Evolutionary conservation across 1,140 invertebrate species (phyloP), one percentile per base, ranked within the genome.

Genomic region (Agrilus planipennis): DNA sequence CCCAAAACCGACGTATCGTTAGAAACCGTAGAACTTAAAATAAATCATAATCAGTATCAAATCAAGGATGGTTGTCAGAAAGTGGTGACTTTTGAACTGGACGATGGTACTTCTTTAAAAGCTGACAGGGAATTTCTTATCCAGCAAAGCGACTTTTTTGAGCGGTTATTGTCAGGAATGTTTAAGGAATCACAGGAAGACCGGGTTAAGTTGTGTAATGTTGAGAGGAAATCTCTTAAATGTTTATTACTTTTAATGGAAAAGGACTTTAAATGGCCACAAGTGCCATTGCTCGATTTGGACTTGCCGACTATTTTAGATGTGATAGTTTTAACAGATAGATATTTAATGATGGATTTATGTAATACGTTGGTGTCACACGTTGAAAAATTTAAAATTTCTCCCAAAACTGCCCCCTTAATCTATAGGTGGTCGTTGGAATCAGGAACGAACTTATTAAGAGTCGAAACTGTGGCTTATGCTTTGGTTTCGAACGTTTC

Each of bases 141-240:
- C 42, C 62, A 73, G 42, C 69, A 72, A 44, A 79, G 76, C 0
- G 75, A 76, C 38, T 72, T 69, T 22, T 82, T 82, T 45, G 70
- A 65, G 11, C 72, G 72, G 0, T 73, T 82, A 70, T 60, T 82
- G 1, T 68, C 71, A 43, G 78, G 78, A 1, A 62, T 65, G 16
- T 82, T 81, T 51, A 73, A 68, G 20, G 79, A 82, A 53, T 75
- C 76, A 0, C 60, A 61, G 7, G 69, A 79, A 50, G 65, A 64
- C 27, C 60, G 60, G 39, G 67, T 79, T 0, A 57, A 61, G 10
- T 42, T 79, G 2, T 65, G 63, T 48, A 69, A 78, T 39, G 72
- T 73, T 0, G 64, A 71, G 0, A 70, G 65, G 42, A 63, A 65
- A 9, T 68, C 70, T 1, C 53, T 81, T 1, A 60, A 69, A 51